These are phyloP conservation scores for Drepana falcataria DNA, from an alignment of 2,888 invertebrate species.

Conservation along the genomic window DNA sequence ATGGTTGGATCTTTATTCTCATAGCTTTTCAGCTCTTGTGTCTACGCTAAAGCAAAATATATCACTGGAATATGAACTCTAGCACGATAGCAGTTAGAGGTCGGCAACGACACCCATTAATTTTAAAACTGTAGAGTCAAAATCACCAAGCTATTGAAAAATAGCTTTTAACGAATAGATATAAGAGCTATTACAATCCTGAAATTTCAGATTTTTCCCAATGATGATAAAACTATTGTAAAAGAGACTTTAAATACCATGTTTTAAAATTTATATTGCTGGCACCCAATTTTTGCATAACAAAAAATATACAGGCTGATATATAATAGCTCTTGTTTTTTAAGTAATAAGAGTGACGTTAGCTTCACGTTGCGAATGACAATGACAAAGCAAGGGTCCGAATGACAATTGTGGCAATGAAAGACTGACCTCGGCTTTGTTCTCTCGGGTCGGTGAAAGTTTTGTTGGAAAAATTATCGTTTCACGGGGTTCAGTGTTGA, in stretches of 20 bases:
- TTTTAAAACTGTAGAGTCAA: neutral
- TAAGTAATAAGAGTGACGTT: too few relatives aligned
- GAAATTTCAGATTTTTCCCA: too few relatives aligned
- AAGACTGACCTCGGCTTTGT: slow-evolving; percentile 26
- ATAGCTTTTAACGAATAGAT: slow-evolving; percentile 10
- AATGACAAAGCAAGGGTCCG: slow-evolving; percentile 10
- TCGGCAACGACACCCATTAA: neutral
- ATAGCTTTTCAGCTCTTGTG: slow-evolving; percentile 31
- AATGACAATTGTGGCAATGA: slow-evolving; percentile 15
- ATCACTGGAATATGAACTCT: too few relatives aligned
- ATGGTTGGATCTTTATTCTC: slow-evolving; percentile 51
- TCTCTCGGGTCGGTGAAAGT: slow-evolving; percentile 30
- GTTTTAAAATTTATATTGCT: neutral
- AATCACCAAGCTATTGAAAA: neutral
- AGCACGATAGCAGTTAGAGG: neutral
- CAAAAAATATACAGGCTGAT: neutral
- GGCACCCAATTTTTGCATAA: neutral
- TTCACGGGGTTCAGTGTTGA: slow-evolving; percentile 12
- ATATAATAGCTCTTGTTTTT: neutral
- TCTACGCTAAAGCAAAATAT: slow-evolving; percentile 2
- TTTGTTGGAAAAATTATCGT: slow-evolving; percentile 35
- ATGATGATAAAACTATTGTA: neutral
- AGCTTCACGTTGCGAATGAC: neutral
- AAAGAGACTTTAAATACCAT: neutral
- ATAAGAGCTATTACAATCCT: slow-evolving; percentile 3